Percentiles rank a stretch among this genome's conserved stretches.
phyloP scores from a whole-genome alignment of 1,140 invertebrate genomes.

The Leptopilina boulardi region DNA sequence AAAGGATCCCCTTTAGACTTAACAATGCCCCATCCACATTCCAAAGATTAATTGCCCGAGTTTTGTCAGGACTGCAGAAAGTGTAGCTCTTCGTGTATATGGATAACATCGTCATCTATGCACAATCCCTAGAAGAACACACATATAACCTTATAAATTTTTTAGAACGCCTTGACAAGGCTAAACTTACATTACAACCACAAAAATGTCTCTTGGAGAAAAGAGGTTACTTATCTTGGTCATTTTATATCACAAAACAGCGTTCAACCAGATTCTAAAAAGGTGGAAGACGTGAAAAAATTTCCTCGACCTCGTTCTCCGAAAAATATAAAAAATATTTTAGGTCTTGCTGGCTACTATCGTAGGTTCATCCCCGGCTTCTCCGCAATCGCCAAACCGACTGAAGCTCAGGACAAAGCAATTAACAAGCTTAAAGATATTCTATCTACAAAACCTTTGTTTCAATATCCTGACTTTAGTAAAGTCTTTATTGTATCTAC shows the following conservation, averaged over 20 bases:
- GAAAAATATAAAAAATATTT: slow-evolving; percentile 51
- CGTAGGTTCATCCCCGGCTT: slow-evolving; percentile 36
- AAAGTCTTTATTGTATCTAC: slow-evolving; percentile 35
- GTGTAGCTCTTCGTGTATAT: too few species aligned
- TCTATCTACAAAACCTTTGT: not conserved
- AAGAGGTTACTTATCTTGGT: slow-evolving; percentile 55
- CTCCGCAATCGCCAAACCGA: slow-evolving; percentile 30
- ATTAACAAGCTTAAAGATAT: slow-evolving; percentile 28
- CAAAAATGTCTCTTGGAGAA: slow-evolving; percentile 61
- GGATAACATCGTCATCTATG: too few species aligned
- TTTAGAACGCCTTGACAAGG: slow-evolving; percentile 28
- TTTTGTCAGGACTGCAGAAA: too few species aligned
- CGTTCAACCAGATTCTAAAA: slow-evolving; percentile 54
- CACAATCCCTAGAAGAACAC: slow-evolving; percentile 37
- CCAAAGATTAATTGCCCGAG: too few species aligned
- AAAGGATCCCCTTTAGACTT: too few species aligned
- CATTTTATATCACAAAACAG: slow-evolving; percentile 51
- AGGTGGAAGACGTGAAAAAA: slow-evolving; percentile 48
- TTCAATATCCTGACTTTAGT: slow-evolving; percentile 30
- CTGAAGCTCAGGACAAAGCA: slow-evolving; percentile 22
- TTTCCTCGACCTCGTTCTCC: slow-evolving; percentile 50
- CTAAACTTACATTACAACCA: slow-evolving; percentile 57
- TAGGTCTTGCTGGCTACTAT: slow-evolving; percentile 58
- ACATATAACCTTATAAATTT: slow-evolving; percentile 26
- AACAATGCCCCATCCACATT: too few species aligned